Base-by-base conservation (phyloP, 2,888 invertebrate species). In the Falcaria lacertinaria region DNA sequence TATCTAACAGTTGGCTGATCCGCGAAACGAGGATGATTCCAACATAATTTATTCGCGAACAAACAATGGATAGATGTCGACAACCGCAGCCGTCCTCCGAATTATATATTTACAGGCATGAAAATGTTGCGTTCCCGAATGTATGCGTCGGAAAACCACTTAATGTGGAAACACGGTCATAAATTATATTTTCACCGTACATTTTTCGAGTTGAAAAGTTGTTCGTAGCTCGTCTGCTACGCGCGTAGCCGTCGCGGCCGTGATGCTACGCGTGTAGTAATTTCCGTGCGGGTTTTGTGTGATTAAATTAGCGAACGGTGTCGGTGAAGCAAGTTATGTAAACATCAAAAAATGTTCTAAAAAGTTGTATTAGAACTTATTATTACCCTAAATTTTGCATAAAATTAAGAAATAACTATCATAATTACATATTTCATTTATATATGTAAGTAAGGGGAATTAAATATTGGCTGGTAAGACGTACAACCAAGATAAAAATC, bases 51-150 rank as follows among this genome's bases (percentile, higher is more conserved):
- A 39, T 37, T 40, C 39, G 35, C 49, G 37, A 46, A 40, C 42
- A 38, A 39, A 34, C 32, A 33, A 14, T 39, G 52, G 52, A 50
- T 50, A 48, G 52, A 52, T 50, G 50, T 47, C 32, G 44, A 41
- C 34, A 37, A 44, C 52, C 47, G 45, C 50, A 52, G 48, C 48
- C 43, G 45, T 50, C 41, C 43, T 50, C 41, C 43, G 46, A 50
- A 52, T 50, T 44, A 52, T 46, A 40, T 48, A 45, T 45, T 47
- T 44, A 35, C 33, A 34, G 8, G 25, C 33, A 3, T 8, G 15
- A 15, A 16, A 15, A 15, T 15, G 15, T 16, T 34, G 16, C 16
- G 15, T 11, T 15, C 11, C 5, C 34, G 8, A 36, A 19, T 36
- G 36, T 36, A 19, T 36, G n/a, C 11, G 11, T 28, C 28, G 1